Evolutionary conservation across 2,888 invertebrate genomes (phyloP), one percentile per base, ranked within the genome.

Genomic region (Coenonympha arcania): DNA sequence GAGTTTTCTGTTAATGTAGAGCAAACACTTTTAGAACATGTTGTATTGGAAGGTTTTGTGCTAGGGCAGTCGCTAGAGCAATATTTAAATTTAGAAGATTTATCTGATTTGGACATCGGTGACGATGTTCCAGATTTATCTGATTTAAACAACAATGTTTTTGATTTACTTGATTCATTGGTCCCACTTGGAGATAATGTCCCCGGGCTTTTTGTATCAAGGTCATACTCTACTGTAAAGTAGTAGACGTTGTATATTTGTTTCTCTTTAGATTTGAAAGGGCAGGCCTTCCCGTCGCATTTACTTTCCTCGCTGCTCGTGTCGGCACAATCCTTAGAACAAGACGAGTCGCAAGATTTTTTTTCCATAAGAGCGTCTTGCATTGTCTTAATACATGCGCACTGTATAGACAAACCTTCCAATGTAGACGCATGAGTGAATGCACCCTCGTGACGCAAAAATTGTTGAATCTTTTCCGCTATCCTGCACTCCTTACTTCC

Each of bases 401-500:
- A 86, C 60, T 83, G 83, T 41, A 85, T 84, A n/a, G 80, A 72
- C 9, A 79, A 61, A 19, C 78, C 85, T 58, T 77, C 68, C 9
- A 64, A 41, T 19, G 67, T 76, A 19, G 55, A 58, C 6, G 66
- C 68, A 13, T 71, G 58, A 16, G 52, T 61, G 53, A 85, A 85
- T 15, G 59, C 63, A 19, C 84, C 85, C 63, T 79, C 74, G 33
- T 75, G 82, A 2, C 75, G 68, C 11, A 86, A 63, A 45, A 85
- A 81, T 41, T 83, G 64, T 59, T 76, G 72, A 43, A 86, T 79
- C 58, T 71, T 81, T 59, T 78, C 71, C 34, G 75, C 80, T 53
- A 85, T 56, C 34, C 73, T 76, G 63, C 86, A 86, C 3, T 71
- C 59, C 57, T 76, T 80, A 53, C 81, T 85, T 19, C 86, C 86